A percentile compares a stretch with the other conserved stretches of the same genome.
Conservation (phyloP, 2,888 invertebrate genomes). For the Pterobdella sp. region DNA sequence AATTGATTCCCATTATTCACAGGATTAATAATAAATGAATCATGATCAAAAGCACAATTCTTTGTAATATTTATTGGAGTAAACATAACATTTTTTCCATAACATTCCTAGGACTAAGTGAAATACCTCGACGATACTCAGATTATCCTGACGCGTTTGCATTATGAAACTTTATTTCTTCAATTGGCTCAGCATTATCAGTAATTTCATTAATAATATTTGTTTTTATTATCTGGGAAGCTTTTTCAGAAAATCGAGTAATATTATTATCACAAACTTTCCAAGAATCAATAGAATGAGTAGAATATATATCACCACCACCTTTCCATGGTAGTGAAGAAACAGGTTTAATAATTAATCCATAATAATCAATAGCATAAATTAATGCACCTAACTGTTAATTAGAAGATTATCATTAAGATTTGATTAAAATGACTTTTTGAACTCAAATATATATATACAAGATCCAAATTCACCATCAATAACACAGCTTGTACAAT, state of each 20-base stretch:
- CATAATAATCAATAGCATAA: constrained; percentile 36
- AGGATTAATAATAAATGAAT: constrained; percentile 58
- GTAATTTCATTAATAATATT: constrained; percentile 38
- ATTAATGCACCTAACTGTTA: constrained; percentile 36
- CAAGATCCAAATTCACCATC: constrained; percentile 42
- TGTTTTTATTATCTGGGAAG: constrained; percentile 41
- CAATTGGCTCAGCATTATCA: constrained; percentile 40
- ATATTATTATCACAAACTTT: constrained; percentile 34
- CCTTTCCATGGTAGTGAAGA: constrained; percentile 39
- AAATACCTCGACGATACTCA: constrained; percentile 69
- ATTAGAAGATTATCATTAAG: constrained; percentile 32
- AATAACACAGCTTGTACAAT: constrained; percentile 42
- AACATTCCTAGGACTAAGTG: constrained; percentile 65
- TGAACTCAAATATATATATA: constrained; percentile 40
- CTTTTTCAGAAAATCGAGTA: constrained; percentile 38
- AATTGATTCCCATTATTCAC: constrained; percentile 66
- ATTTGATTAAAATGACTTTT: constrained; percentile 38
- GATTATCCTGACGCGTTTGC: constrained; percentile 62
- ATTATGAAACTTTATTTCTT: constrained; percentile 40
- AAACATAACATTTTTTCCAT: constrained; percentile 72
- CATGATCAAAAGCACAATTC: constrained; percentile 64
- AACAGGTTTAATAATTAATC: constrained; percentile 32
- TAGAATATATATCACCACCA: constrained; percentile 35
- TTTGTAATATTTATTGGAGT: constrained; percentile 64
- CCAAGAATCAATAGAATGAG: constrained; percentile 39